Evolutionary conservation across 23 tunicate species (phyloP).

Genomic region (Trididemnum nubilum): DNA sequence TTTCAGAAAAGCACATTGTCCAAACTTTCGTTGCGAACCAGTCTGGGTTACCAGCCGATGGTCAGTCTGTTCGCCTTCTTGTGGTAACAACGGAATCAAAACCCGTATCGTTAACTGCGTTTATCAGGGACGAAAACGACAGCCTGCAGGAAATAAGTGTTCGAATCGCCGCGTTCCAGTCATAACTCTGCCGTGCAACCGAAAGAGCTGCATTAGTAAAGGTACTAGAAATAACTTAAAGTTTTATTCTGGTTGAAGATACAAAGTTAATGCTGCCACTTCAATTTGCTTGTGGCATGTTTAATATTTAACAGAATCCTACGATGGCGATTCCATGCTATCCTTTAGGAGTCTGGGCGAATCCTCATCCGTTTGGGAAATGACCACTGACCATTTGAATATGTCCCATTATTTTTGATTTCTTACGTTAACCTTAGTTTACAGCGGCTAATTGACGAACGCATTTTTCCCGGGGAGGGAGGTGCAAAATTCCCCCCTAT

Average conservation of each 20-base stretch:
- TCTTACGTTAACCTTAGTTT: too few species aligned
- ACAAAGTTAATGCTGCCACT: too few species aligned
- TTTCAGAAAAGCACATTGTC: slow-evolving; percentile 49
- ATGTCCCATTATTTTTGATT: too few species aligned
- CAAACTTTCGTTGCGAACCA: slow-evolving; percentile 66
- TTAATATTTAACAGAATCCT: too few species aligned
- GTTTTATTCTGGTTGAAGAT: not conserved
- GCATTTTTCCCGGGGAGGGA: too few species aligned
- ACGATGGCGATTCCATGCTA: too few species aligned
- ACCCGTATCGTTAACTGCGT: slow-evolving; percentile 85
- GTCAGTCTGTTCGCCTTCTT: slow-evolving; percentile 83
- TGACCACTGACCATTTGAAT: too few species aligned
- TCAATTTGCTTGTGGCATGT: too few species aligned
- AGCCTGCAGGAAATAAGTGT: slow-evolving; percentile 73
- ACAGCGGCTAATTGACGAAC: too few species aligned
- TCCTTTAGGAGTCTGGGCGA: too few species aligned
- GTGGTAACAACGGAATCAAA: slow-evolving; percentile 77
- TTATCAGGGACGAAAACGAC: slow-evolving; percentile 68
- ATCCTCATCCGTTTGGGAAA: too few species aligned
- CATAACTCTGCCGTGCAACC: slow-evolving; percentile 62
- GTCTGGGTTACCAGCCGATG: slow-evolving; percentile 75
- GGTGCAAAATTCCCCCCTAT: too few species aligned
- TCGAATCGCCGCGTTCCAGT: slow-evolving; percentile 48
- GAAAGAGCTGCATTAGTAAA: slow-evolving; percentile 28
- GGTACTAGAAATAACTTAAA: not conserved